Percentiles rank a stretch among this genome's conserved stretches.
These are phyloP conservation scores for Coptodon rendalli DNA, from an alignment of 2,113 vertebrate species.

Conservation along the genomic window DNA sequence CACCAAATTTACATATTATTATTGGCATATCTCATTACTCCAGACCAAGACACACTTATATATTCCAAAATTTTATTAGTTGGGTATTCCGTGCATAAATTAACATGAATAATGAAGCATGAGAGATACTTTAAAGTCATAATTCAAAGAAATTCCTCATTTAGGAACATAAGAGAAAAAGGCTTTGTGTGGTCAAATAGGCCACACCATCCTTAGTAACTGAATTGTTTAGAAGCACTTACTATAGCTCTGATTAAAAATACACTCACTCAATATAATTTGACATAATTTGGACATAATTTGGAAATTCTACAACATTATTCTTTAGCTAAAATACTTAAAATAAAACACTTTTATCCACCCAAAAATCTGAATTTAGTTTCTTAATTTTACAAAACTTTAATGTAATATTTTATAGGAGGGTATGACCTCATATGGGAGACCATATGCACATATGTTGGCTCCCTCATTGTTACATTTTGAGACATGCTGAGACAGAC, in stretches of 20 bases:
- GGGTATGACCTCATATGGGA: fast-evolving
- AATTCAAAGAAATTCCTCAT: conserved; percentile 43
- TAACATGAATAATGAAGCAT: conserved; percentile 70
- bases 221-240: not conserved
- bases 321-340: not conserved
- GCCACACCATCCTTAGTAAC: not conserved
- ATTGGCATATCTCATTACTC: conserved; percentile 71
- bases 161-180: conserved; percentile 15
- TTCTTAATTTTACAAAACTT: not conserved
- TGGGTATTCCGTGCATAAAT: conserved; percentile 65
- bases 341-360: not conserved
- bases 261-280: not conserved
- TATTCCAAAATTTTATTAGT: conserved; percentile 72
- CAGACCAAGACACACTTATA: conserved; percentile 64
- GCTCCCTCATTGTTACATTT: not conserved
- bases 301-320: not conserved
- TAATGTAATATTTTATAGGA: not conserved
- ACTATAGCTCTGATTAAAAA: not conserved
- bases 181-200: conserved; percentile 28
- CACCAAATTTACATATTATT: conserved; percentile 73
- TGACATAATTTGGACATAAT: no score
- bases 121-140: conserved; percentile 29
- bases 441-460: not conserved
- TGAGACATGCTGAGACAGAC: not conserved
- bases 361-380: not conserved